Evolutionary conservation across 2,797 vertebrate genomes (phyloP).

Genomic region (Alauda arvensis): DNA sequence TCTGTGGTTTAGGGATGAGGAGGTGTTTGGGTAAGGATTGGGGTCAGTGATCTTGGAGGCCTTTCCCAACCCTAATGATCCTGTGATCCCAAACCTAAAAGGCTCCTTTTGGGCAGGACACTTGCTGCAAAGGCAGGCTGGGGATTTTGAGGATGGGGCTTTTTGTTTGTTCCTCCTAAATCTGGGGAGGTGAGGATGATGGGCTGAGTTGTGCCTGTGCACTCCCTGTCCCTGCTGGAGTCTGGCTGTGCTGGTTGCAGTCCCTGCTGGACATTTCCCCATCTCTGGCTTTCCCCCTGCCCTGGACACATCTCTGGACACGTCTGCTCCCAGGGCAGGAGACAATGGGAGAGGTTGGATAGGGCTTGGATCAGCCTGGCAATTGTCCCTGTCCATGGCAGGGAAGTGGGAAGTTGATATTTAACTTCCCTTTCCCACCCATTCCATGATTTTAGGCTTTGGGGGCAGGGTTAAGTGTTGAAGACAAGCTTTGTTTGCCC

Average conservation of each 20-base stretch:
- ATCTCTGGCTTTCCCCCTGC: background rate
- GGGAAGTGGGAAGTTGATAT: background rate
- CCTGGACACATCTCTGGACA: background rate
- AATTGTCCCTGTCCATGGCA: background rate
- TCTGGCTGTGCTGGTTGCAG: background rate
- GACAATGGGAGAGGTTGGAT: background rate
- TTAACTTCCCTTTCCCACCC: background rate
- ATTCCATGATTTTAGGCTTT: background rate
- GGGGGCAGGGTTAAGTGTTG: background rate
- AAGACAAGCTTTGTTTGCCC: background rate
- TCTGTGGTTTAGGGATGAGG: background rate
- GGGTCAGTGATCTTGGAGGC: accelerated
- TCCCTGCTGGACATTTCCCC: background rate
- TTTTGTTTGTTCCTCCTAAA: conserved; percentile 26
- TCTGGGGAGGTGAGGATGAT: background rate
- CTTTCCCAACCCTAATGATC: background rate
- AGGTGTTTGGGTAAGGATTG: background rate
- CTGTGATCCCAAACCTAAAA: background rate
- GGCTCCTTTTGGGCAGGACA: background rate
- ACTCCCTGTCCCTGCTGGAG: background rate
- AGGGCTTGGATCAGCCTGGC: background rate
- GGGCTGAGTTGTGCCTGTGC: background rate
- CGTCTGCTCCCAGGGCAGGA: background rate
- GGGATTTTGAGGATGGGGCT: background rate
- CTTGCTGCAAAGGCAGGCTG: background rate